Percentiles rank a stretch among this genome's conserved stretches.
Conservation (phyloP, 2,888 invertebrate species). For the Pterostichus niger region DNA sequence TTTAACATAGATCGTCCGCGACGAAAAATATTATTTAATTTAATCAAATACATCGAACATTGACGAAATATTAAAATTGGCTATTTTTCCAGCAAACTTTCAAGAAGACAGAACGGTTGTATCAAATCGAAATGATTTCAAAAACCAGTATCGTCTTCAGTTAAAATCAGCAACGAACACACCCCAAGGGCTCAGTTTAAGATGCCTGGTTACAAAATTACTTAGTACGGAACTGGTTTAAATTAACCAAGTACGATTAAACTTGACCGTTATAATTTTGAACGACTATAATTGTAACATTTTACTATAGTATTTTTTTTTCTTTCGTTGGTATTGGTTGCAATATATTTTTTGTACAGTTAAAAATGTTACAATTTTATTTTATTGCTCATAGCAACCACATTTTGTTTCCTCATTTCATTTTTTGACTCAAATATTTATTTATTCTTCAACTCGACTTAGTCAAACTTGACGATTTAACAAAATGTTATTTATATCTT, state of each 20-base stretch:
- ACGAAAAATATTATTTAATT: neutral
- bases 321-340: no score
- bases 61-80: no score
- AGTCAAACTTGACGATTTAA: no score
- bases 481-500: no score
- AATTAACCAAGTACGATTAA: slow-evolving; percentile 3
- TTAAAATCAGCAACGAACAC: slow-evolving; percentile 68
- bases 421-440: neutral
- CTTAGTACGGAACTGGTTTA: slow-evolving; percentile 63
- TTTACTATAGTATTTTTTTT: neutral
- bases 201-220: slow-evolving; percentile 69
- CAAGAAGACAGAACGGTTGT: slow-evolving; percentile 27
- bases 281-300: neutral
- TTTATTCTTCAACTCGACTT: neutral
- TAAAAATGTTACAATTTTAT: neutral
- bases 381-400: neutral
- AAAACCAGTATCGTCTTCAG: slow-evolving; percentile 45
- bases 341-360: slow-evolving; percentile 1
- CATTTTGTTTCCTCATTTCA: no score
- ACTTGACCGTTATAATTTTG: slow-evolving; percentile 59
- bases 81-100: neutral
- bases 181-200: slow-evolving; percentile 73
- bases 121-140: neutral
- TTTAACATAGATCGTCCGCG: neutral
- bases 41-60: neutral